These are phyloP conservation scores for Pinctada fucata DNA, from an alignment of 2,888 invertebrate genomes.

Conservation along the genomic window DNA sequence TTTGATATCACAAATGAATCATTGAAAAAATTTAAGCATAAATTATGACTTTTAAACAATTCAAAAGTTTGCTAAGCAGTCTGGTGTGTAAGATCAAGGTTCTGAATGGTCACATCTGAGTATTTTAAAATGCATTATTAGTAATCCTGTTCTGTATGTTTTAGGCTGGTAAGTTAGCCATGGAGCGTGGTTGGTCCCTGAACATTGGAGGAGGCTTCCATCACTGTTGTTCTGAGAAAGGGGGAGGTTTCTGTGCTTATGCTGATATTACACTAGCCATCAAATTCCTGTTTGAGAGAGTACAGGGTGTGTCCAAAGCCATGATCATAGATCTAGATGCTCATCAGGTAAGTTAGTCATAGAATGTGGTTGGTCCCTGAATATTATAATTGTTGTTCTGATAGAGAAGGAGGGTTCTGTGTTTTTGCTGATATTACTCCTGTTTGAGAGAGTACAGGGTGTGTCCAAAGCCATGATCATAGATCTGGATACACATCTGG, in stretches of 20 bases:
- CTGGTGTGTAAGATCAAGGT: not conserved
- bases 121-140: not conserved
- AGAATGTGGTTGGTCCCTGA: constrained; percentile 91
- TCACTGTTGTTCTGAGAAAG: constrained; percentile 86
- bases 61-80: not conserved
- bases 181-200: constrained; percentile 91
- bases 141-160: not conserved
- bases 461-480: constrained; percentile 86
- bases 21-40: too few relatives aligned
- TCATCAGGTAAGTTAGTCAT: constrained; percentile 91
- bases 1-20: too few relatives aligned
- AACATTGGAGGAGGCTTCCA: constrained; percentile 95
- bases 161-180: constrained; percentile 87
- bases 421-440: constrained; percentile 91
- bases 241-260: constrained; percentile 93
- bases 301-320: constrained; percentile 78
- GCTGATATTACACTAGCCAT: constrained; percentile 91
- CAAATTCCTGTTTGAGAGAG: constrained; percentile 81
- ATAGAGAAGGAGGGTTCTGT: constrained; percentile 91
- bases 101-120: not conserved
- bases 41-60: too few relatives aligned
- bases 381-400: constrained; percentile 91
- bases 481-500: constrained; percentile 95
- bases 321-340: constrained; percentile 95
- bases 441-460: constrained; percentile 79